These are phyloP conservation scores for Seira musarum DNA, from an alignment of 2,888 invertebrate species.

Conservation along the genomic window DNA sequence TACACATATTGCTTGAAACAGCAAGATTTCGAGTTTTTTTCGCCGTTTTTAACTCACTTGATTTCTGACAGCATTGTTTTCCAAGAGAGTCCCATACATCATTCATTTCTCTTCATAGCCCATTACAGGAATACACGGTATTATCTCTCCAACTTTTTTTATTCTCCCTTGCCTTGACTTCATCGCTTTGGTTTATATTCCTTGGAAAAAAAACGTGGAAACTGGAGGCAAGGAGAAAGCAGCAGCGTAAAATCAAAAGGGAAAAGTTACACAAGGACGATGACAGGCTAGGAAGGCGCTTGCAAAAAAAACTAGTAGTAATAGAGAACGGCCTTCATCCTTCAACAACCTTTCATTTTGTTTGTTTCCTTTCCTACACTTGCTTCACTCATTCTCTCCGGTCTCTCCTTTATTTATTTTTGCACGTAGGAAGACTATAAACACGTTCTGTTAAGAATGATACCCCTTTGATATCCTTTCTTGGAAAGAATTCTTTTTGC, in stretches of 20 bases:
- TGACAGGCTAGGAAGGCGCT: conserved; percentile 13
- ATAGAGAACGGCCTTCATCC: conserved; percentile 46
- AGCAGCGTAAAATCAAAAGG: neutral
- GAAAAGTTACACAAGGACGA: conserved; percentile 22
- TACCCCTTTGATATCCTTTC: too few relatives aligned
- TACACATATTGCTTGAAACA: conserved; percentile 29
- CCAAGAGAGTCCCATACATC: conserved; percentile 57
- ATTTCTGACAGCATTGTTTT: conserved; percentile 61
- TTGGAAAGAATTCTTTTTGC: too few relatives aligned
- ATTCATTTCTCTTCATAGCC: conserved; percentile 42
- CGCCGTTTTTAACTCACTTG: conserved; percentile 38
- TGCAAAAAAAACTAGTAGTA: too few relatives aligned
- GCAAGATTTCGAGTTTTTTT: conserved; percentile 13
- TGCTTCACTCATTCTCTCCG: neutral
- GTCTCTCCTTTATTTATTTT: conserved; percentile 4
- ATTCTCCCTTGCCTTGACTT: conserved; percentile 20
- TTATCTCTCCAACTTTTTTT: conserved; percentile 31
- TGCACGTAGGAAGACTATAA: neutral
- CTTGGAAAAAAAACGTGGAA: too few relatives aligned
- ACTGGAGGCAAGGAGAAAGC: too few relatives aligned
- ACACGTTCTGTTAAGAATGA: too few relatives aligned
- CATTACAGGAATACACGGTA: conserved; percentile 26
- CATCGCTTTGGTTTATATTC: neutral
- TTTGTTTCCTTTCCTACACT: conserved; percentile 28
- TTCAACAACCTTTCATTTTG: conserved; percentile 45